phyloP scores from a whole-genome alignment of 2,113 vertebrate genomes.

The Chitala chitala region DNA sequence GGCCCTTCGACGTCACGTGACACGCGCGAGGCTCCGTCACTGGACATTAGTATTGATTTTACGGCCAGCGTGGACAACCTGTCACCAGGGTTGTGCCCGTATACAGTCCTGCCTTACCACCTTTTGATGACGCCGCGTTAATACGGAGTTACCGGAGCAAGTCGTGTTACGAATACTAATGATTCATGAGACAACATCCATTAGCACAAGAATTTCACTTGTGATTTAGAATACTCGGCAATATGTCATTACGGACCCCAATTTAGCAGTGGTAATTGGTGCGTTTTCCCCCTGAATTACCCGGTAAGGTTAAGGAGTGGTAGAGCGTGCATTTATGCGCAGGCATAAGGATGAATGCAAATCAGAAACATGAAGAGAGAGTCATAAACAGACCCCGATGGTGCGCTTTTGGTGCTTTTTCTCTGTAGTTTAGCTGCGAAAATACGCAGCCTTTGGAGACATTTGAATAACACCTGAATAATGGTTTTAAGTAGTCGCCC shows the following conservation, averaged over 20 bases:
- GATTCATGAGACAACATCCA: neutral
- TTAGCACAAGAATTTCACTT: slow-evolving; percentile 12
- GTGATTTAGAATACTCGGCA: slow-evolving; percentile 15
- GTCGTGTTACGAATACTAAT: slow-evolving; percentile 7
- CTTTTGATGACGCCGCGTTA: no score
- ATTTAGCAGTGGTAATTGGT: slow-evolving; percentile 19
- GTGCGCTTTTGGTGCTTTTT: neutral
- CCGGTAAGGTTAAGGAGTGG: neutral
- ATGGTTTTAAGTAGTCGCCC: neutral
- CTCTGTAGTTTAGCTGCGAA: neutral
- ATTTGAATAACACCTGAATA: neutral
- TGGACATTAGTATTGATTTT: no score
- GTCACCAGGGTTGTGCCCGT: no score
- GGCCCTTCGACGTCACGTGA: no score
- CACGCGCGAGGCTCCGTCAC: no score
- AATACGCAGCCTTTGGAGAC: neutral
- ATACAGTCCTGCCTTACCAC: no score
- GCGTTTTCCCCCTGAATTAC: slow-evolving; percentile 17
- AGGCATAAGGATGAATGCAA: neutral
- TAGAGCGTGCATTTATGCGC: neutral
- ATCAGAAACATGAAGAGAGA: neutral
- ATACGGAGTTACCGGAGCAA: slow-evolving; percentile 7
- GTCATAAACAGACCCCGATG: neutral
- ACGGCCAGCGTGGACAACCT: no score
- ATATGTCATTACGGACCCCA: slow-evolving; percentile 15